Evolutionary conservation across 2,797 vertebrate genomes (phyloP), one percentile per base, ranked within the genome.

Genomic region (Epinephelus coioides): DNA sequence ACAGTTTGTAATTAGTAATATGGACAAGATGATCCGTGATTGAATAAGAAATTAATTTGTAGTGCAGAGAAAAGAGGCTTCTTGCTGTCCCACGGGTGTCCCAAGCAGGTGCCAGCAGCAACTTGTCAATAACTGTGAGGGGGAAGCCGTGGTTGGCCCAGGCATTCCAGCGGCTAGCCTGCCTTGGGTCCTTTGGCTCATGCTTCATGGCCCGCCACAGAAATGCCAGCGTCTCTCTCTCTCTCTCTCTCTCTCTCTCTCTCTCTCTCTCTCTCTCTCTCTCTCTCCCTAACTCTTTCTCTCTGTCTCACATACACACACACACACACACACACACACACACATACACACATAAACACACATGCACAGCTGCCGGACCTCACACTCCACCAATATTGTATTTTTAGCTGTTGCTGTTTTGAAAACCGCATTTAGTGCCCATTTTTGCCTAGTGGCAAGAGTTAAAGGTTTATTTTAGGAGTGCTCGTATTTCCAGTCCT

Each of bases 321-420:
- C 59, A 56, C 67, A 50, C 38, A 57, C 65, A 83, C 82, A 78
- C 72, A 76, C 84, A 73, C 47, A 79, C 43, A 51, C 84, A 90
- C 84, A 79, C 43, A 51, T 83, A 90, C 84, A 90, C 59, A 56
- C 67, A 50, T 23, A 30, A 6, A 30, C 74, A 76, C 84, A 73
- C 50, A 79, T 47, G 55, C 84, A 90, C 85, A 90, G 89, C 92
- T 92, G 87, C 85, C 86, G 86, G 86, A 88, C 86, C 88, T 86
- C 85, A 87, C 86, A 87, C 85, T 88, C 89, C 86, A 88, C 81
- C 86, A 85, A 90, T 85, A 92, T 91, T 90, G 70, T 95, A 95
- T 95, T 95, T 95, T 95, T 95, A 94, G 93, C 84, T 68, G 72
- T 80, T 89, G 81, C 91, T 90, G 86, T 95, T 95, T 93, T 92